These are phyloP conservation scores for Brachionus sp. DNA, from an alignment of 1,140 invertebrate species.

Conservation along the genomic window DNA sequence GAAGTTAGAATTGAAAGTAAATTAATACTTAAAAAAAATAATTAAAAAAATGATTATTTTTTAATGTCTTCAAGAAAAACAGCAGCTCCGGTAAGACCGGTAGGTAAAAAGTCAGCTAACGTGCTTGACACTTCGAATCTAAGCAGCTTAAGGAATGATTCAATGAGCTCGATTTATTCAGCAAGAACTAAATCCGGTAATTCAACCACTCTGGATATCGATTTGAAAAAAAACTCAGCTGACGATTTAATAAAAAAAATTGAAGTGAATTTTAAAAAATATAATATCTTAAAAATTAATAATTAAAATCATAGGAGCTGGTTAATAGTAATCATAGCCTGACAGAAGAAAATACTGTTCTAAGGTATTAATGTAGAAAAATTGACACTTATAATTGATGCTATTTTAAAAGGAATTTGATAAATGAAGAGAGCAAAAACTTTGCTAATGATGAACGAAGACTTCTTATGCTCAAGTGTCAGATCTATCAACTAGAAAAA, in stretches of 20 bases:
- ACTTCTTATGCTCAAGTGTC: slow-evolving; percentile 21
- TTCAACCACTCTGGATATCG: not conserved
- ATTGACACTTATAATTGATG: not conserved
- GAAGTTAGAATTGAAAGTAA: too few relatives aligned
- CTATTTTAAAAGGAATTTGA: not conserved
- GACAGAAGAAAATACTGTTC: slow-evolving; percentile 34
- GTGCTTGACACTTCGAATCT: not conserved
- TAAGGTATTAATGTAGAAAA: not conserved
- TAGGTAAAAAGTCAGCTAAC: not conserved
- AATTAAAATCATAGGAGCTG: not conserved
- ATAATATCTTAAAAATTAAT: not conserved
- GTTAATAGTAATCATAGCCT: not conserved
- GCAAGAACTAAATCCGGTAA: not conserved
- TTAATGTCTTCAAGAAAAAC: not conserved
- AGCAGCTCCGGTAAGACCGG: not conserved
- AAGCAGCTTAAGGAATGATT: slow-evolving; percentile 1
- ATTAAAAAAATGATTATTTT: too few relatives aligned
- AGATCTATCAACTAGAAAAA: slow-evolving; percentile 42
- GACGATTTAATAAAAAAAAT: slow-evolving; percentile 30
- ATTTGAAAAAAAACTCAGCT: not conserved
- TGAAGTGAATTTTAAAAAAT: not conserved
- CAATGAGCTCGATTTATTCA: not conserved
- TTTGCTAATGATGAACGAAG: not conserved
- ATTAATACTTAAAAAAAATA: not conserved
- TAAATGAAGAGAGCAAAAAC: not conserved